Base-by-base conservation (phyloP, 2,888 invertebrate species). In the Pandemis corylana region DNA sequence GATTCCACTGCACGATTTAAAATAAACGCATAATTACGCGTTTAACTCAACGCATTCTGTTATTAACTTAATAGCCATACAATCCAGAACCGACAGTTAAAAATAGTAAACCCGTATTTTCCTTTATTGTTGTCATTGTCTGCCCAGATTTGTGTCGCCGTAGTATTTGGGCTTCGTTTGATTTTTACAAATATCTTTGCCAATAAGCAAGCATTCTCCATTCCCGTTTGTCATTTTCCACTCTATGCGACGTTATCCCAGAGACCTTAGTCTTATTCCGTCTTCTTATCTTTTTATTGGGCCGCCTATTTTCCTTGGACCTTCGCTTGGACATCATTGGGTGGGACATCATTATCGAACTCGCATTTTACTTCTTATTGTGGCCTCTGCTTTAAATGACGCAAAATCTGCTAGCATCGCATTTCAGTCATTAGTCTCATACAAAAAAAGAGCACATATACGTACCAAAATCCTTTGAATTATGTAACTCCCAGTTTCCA, bases 61-160 rank as follows among this genome's bases (percentile, higher is more conserved):
- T 66, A 51, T 72, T 72, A 72, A 67, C 28, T 63, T 68, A 72
- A 72, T 72, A 72, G 15, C 44, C 62, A 68, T 63, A 44, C 72
- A 53, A 44, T n/a, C 41, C 20, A 53, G 53, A 62, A 62, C 62
- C 62, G 67, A 59, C 36, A 4, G 56, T 51, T 67, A 67, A 72
- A 72, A 68, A 53, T 67, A 68, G 67, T 63, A 72, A 62, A 59
- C 59, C 65, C 20, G 72, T 61, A 67, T 72, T 69, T 69, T 61
- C 10, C 36, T 69, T n/a, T 67, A 36, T 36, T 36, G 2, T 36
- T 36, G 28, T 36, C 4, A 36, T 36, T 36, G 2, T 36, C 28
- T 2, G 28, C 4, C 28, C 4, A 36, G 28, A 36, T 4, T 36
- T 36, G 28, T 36, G 28, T 36, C 28, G 28, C 28, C 4, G 28